These are phyloP conservation scores for Meteorus colon DNA, from an alignment of 2,888 invertebrate species.

Conservation along the genomic window DNA sequence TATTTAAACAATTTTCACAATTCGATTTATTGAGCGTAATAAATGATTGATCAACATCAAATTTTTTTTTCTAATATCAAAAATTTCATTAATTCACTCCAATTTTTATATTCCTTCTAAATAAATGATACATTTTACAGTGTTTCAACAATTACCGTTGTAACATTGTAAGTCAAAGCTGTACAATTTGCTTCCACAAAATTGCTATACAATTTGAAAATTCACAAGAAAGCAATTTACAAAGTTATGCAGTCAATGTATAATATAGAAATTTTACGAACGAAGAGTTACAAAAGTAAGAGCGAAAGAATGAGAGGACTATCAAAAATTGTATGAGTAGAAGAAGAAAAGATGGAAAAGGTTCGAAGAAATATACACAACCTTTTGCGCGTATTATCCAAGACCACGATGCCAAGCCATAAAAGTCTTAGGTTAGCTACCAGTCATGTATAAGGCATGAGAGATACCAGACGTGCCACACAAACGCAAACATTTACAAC, in stretches of 20 bases:
- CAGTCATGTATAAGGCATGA: slow-evolving; percentile 66
- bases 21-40: too few relatives aligned
- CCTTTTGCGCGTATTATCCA: slow-evolving; percentile 57
- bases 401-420: slow-evolving; percentile 47
- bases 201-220: slow-evolving; percentile 12
- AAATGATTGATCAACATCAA: too few relatives aligned
- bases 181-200: slow-evolving; percentile 1
- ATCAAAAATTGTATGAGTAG: slow-evolving; percentile 5
- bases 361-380: slow-evolving; percentile 45
- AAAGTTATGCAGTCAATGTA: slow-evolving; percentile 8
- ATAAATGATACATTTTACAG: slow-evolving; percentile 4
- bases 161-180: neutral
- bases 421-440: slow-evolving; percentile 60
- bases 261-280: slow-evolving; percentile 13
- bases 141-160: neutral
- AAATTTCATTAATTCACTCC: neutral
- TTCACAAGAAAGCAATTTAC: slow-evolving; percentile 13
- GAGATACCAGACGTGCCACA: slow-evolving; percentile 30
- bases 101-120: neutral
- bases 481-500: neutral
- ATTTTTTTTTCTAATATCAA: neutral
- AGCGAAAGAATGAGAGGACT: neutral
- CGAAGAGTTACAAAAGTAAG: slow-evolving; percentile 10
- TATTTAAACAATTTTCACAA: too few relatives aligned
- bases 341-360: slow-evolving; percentile 13